Evolutionary conservation across 2,797 vertebrate genomes (phyloP).

Genomic region (Melopsittacus undulatus): DNA sequence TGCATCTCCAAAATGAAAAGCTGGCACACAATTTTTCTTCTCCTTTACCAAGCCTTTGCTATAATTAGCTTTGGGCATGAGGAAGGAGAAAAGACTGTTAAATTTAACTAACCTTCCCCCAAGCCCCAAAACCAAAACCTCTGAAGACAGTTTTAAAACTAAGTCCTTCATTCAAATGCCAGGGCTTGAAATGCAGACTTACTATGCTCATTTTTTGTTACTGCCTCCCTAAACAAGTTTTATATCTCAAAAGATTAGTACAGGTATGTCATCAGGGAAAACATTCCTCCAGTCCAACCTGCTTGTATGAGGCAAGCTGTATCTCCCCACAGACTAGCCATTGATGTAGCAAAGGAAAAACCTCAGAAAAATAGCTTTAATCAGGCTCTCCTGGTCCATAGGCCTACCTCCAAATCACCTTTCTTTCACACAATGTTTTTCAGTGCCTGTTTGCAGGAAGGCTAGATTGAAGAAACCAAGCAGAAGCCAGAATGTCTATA

Average conservation of each 20-base stretch:
- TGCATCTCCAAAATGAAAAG: constrained; percentile 34
- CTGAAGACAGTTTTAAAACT: not conserved
- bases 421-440: not conserved
- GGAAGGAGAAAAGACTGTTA: not conserved
- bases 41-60: constrained; percentile 18
- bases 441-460: not conserved
- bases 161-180: not conserved
- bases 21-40: constrained; percentile 24
- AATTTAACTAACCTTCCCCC: not conserved
- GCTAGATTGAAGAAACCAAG: not conserved
- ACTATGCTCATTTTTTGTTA: not conserved
- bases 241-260: not conserved
- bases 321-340: not conserved
- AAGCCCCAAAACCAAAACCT: not conserved
- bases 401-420: not conserved
- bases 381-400: not conserved
- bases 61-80: constrained; percentile 22
- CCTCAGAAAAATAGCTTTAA: not conserved
- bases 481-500: not conserved
- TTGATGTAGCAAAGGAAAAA: not conserved
- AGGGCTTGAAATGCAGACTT: not conserved
- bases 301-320: not conserved
- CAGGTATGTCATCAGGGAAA: not conserved
- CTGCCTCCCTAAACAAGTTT: not conserved
- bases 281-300: not conserved